A percentile compares a stretch with the other conserved stretches of the same genome.
Conservation (phyloP, 2,797 vertebrate genomes). For the Monodelphis domestica region DNA sequence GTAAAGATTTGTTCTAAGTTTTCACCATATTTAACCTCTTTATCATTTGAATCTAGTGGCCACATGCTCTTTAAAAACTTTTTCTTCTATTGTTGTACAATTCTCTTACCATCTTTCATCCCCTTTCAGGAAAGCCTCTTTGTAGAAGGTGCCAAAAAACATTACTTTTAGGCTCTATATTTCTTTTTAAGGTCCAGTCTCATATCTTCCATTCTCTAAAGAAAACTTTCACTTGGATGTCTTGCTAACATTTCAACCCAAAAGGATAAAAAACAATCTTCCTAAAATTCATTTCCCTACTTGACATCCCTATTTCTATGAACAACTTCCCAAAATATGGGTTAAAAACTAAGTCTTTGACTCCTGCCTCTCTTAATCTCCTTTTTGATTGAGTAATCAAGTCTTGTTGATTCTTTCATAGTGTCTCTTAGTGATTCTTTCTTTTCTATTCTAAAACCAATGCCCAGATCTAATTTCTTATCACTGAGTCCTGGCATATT, state of each 20-base stretch:
- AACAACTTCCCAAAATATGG: not conserved
- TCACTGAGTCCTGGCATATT: no score
- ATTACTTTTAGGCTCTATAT: not conserved
- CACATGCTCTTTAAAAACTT: not conserved
- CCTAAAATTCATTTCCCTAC: not conserved
- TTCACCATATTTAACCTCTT: no score
- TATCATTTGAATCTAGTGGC: no score
- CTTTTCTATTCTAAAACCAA: not conserved
- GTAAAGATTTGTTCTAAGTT: no score
- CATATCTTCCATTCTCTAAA: no score
- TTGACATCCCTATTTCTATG: not conserved
- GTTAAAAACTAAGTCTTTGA: no score
- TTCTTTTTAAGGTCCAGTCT: not conserved
- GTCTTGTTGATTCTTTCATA: not conserved
- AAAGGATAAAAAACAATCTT: not conserved
- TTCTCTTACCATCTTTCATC: not conserved
- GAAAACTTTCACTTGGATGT: no score
- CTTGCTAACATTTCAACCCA: no score
- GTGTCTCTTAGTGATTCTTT: not conserved
- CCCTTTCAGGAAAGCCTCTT: not conserved
- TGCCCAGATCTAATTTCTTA: not conserved
- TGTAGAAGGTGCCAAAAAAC: no score
- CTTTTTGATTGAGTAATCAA: not conserved
- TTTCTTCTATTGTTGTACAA: not conserved
- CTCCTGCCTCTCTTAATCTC: no score